Conservation (phyloP, 2,113 vertebrate species). For the Chrysochloris asiatica region DNA sequence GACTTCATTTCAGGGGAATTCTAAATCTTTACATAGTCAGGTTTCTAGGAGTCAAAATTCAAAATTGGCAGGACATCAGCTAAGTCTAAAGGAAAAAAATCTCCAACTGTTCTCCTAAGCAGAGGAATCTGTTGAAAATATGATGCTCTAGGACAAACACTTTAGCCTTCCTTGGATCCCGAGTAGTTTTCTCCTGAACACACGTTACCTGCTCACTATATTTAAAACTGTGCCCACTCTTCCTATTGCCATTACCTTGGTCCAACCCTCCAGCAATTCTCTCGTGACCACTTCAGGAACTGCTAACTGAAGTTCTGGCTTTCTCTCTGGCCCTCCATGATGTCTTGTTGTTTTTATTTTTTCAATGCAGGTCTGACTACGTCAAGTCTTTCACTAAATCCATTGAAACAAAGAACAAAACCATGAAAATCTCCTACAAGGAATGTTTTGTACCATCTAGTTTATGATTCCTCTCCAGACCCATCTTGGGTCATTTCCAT, state of each 20-base stretch:
- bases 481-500: background rate
- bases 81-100: background rate
- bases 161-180: background rate
- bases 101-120: background rate
- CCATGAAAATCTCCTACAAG: background rate
- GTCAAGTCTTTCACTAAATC: background rate
- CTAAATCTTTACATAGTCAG: too few relatives aligned
- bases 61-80: too few relatives aligned
- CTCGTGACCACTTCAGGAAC: background rate
- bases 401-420: background rate
- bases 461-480: background rate
- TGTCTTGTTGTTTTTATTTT: too few relatives aligned
- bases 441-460: background rate
- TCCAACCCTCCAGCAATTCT: background rate
- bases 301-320: background rate
- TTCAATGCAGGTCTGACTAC: background rate
- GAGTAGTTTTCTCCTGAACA: background rate
- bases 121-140: background rate
- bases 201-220: background rate
- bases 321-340: background rate
- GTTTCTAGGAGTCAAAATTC: too few relatives aligned
- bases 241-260: background rate
- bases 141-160: background rate
- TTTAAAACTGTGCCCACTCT: background rate
- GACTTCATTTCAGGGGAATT: too few relatives aligned